Evolutionary conservation across 2,888 invertebrate genomes (phyloP).

Genomic region (Rhingia campestris): DNA sequence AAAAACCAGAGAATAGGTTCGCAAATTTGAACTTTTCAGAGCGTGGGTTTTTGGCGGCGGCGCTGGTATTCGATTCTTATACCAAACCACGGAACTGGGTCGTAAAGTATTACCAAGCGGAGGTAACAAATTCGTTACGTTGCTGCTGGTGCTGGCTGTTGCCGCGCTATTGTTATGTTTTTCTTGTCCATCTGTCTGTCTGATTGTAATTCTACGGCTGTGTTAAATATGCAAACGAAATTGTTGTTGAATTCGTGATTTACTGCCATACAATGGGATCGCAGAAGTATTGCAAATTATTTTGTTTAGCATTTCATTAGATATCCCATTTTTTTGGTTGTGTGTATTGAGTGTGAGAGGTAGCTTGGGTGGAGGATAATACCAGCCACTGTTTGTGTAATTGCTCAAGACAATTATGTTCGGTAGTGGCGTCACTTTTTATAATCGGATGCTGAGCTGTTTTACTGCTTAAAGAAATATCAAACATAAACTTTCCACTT

Average conservation of each 20-base stretch:
- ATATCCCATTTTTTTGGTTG: neutral
- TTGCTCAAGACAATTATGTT: no score
- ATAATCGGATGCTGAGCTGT: no score
- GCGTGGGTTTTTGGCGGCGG: constrained; percentile 37
- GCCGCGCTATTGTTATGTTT: constrained; percentile 27
- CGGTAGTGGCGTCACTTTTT: no score
- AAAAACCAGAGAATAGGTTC: constrained; percentile 28
- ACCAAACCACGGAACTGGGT: constrained; percentile 56
- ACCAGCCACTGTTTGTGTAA: no score
- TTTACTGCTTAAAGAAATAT: no score
- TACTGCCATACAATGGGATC: constrained; percentile 23
- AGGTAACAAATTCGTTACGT: constrained; percentile 55
- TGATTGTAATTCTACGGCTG: constrained; percentile 40
- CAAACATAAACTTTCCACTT: no score
- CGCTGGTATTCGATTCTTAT: constrained; percentile 31
- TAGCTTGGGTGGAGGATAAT: no score
- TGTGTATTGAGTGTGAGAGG: neutral
- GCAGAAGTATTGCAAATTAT: constrained; percentile 24
- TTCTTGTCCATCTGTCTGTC: constrained; percentile 66
- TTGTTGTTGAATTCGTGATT: constrained; percentile 60
- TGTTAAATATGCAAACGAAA: constrained; percentile 45
- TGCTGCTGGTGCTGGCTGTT: constrained; percentile 51
- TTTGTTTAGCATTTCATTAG: constrained; percentile 21
- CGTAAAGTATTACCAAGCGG: constrained; percentile 53
- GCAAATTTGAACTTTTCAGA: constrained; percentile 50